Evolutionary conservation across 1,140 invertebrate genomes (phyloP), one percentile per base, ranked within the genome.

Genomic region (Thrips palmi): DNA sequence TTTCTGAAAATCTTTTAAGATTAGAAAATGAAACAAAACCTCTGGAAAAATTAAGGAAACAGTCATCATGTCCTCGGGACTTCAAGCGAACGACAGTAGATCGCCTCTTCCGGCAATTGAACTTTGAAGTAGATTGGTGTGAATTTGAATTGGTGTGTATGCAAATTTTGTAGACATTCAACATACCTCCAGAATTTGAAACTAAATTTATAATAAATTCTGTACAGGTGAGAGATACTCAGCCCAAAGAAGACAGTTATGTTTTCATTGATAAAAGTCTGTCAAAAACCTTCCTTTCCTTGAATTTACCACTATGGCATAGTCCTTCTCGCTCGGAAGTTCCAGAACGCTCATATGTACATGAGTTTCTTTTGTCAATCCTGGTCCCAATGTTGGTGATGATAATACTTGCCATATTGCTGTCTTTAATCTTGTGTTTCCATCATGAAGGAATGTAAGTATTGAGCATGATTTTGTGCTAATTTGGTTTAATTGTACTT

Each of bases 21-120:
- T 58, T 91, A 0, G 75, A 86, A 43, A 70, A 83, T 45, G 83
- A 92, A 60, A 76, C 88, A 0, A 68, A 70, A 33, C 83, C 82
- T 0, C 53, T 89, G 0, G 75, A 72, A 49, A 82, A 77, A 47
- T 31, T 30, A 27, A n/a, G n/a, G n/a, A 43, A 56, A 6, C 53
- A 75, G 10, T 67, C 70, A 0, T 66, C 67, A 5, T 91, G 86
- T 50, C 82, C 83, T 0, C 53, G 72, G 32, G 70, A 80, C 44
- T 86, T 82, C 47, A 89, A 88, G 52, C 63, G 78, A 43, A 87
- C 83, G 0, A 79, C 77, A 0, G 80, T 82, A 0, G 85, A 92
- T 52, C 67, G 78, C 47, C 62, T 77, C 17, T 91, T 92, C 54
- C 63, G 82, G 45, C 70, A 76, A 39, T 70, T 73, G 14, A 70